Conservation (phyloP, 2,797 vertebrate genomes). For the Pyrocephalus nanus region DNA sequence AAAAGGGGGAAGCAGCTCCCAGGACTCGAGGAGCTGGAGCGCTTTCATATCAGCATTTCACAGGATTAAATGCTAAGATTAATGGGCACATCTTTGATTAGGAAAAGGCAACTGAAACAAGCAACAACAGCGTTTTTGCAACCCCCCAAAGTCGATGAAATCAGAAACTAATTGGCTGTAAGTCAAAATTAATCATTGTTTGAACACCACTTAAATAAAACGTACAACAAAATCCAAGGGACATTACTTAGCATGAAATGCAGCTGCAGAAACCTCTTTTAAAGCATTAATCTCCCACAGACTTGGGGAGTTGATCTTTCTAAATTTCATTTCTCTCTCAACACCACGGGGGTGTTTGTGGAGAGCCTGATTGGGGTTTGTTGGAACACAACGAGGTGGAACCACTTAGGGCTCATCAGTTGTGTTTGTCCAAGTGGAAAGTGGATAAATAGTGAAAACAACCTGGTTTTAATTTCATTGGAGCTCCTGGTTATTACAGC, state of each 20-base stretch:
- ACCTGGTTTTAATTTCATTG: background rate
- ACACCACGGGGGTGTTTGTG: background rate
- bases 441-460: background rate
- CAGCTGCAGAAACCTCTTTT: background rate
- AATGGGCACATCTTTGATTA: background rate
- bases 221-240: background rate
- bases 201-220: background rate
- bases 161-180: background rate
- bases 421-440: background rate
- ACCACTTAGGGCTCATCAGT: background rate
- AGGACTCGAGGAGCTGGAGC: background rate
- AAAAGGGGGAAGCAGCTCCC: background rate
- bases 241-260: background rate
- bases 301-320: background rate
- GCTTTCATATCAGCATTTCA: background rate
- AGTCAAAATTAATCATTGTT: background rate
- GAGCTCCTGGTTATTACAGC: background rate
- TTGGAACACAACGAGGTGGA: background rate
- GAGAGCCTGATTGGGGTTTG: background rate
- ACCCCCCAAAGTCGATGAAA: background rate
- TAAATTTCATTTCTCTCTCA: background rate
- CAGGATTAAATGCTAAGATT: background rate
- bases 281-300: background rate
- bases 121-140: background rate
- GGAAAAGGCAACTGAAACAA: background rate